Evolutionary conservation across 1,140 invertebrate species (phyloP).

Genomic region (Adelges cooleyi): DNA sequence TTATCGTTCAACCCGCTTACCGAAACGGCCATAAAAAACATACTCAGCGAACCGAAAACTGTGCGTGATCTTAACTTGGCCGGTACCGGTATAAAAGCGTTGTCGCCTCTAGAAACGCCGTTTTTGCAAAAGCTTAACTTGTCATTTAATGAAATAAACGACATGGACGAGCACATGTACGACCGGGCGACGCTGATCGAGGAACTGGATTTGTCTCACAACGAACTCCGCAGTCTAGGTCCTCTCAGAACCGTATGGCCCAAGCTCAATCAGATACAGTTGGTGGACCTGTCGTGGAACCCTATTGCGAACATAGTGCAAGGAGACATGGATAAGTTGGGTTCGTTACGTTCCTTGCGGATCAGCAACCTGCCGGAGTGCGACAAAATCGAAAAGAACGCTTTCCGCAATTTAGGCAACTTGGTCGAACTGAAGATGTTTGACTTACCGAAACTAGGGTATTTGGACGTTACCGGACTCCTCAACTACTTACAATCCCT

Average conservation of each 20-base stretch:
- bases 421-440: conserved; percentile 56
- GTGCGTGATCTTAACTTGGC: conserved; percentile 68
- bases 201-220: conserved; percentile 62
- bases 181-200: conserved; percentile 66
- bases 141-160: conserved; percentile 60
- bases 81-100: conserved; percentile 54
- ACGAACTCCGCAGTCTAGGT: conserved; percentile 43
- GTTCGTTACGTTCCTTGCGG: conserved; percentile 50
- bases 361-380: conserved; percentile 56
- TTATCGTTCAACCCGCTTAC: conserved; percentile 74
- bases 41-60: conserved; percentile 79
- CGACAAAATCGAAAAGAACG: conserved; percentile 65
- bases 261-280: conserved; percentile 52
- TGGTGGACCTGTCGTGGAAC: conserved; percentile 66
- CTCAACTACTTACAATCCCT: conserved; percentile 56
- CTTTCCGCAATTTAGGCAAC: conserved; percentile 60
- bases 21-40: conserved; percentile 54
- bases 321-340: conserved; percentile 58
- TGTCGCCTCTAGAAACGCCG: conserved; percentile 68
- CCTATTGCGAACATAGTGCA: conserved; percentile 57
- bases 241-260: conserved; percentile 49
- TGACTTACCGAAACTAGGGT: conserved; percentile 63
- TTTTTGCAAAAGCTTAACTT: conserved; percentile 72
- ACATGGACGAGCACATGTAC: conserved; percentile 53
- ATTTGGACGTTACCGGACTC: conserved; percentile 69